Evolutionary conservation across 2,888 invertebrate species (phyloP), one percentile per base, ranked within the genome.

Genomic region (Tupiocoris notatus): DNA sequence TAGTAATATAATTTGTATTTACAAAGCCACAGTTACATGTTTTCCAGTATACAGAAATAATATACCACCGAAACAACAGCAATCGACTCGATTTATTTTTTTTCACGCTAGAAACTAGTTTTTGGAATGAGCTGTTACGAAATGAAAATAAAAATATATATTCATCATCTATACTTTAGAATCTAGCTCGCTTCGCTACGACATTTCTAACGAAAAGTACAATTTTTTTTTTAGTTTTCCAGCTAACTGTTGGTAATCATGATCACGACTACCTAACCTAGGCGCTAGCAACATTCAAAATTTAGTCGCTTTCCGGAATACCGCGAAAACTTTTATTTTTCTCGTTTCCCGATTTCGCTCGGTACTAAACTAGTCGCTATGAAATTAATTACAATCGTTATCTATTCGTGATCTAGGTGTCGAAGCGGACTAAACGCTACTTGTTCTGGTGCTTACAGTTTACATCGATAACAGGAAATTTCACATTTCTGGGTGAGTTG

Each of bases 91-190:
- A 18, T 59, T 70, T 20, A 9, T 59, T n/a, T 2, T 73, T 63
- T 70, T 24, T 39, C 18, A 61, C 54, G 1, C 21, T 17, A 56
- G 56, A 67, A 61, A 23, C 20, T 71, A 24, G 20, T 73, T 73
- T 73, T 73, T 39, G 63, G 73, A 73, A 61, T 73, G 73, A 73
- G 73, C 73, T 22, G 18, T 23, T 58, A 18, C 59, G 63, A 63
- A 23, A 70, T 59, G n/a, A n/a, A 67, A 67, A 16, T 70, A 57
- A 57, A 18, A 22, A 21, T 67, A 20, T 57, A 21, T n/a, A n/a
- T n/a, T n/a, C n/a, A n/a, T 12, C 39, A 39, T 12, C 39, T 7
- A 39, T 39, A 12, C 39, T 3, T 39, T 7, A 39, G 39, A 39
- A 7, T 39, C 39, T 39, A 39, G 39, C 39, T 39, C 39, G 39